A percentile compares a stretch with the other conserved stretches of the same genome.
Conservation (phyloP, 2,797 vertebrate species). For the Tolypeutes matacus region DNA sequence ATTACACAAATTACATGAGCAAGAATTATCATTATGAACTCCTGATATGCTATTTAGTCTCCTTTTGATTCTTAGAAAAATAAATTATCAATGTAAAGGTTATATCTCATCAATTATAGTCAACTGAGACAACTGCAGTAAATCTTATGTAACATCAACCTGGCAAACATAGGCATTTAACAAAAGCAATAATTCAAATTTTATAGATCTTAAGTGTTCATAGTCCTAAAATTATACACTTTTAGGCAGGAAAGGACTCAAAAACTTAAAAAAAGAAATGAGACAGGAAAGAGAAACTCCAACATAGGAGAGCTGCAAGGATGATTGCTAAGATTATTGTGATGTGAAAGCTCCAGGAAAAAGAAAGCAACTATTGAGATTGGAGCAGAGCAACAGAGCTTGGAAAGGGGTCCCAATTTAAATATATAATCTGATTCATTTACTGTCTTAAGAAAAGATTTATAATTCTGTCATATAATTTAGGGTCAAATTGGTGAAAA, state of each 20-base stretch:
- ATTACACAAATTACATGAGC: background rate
- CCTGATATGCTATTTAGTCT: no score
- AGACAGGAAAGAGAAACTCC: no score
- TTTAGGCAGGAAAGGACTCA: no score
- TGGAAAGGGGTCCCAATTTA: no score
- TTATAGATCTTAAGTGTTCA: no score
- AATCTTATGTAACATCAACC: background rate
- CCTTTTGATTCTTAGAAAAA: background rate
- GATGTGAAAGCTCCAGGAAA: no score
- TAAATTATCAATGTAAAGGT: background rate
- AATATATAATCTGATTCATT: background rate
- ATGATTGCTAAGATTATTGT: no score
- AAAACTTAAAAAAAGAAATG: no score
- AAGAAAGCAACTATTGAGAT: no score
- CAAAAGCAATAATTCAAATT: conserved; percentile 24
- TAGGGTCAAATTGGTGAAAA: background rate
- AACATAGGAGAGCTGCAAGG: no score
- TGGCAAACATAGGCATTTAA: background rate
- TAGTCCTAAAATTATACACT: no score
- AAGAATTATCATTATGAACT: background rate
- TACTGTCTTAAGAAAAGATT: background rate
- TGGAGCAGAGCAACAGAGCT: no score
- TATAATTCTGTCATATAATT: background rate
- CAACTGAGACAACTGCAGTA: background rate
- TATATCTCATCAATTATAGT: background rate